phyloP scores from a whole-genome alignment of 2,113 vertebrate genomes.

The Mus spicilegus region DNA sequence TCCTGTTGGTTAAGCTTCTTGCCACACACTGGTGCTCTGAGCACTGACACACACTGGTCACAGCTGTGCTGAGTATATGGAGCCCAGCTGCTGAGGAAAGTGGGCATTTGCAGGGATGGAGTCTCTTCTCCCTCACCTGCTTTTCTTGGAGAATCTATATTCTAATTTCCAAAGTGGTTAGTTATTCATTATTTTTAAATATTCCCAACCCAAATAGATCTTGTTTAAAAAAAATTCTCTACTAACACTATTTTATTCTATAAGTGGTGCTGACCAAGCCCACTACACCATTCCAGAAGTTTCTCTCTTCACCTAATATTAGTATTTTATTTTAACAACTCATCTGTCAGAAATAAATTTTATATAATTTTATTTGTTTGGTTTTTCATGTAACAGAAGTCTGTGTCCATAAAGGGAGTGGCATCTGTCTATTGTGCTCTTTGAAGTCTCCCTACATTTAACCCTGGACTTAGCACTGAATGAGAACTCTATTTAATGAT shows the following conservation, averaged over 20 bases:
- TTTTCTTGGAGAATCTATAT: background rate
- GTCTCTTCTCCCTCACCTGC: background rate
- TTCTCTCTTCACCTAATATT: background rate
- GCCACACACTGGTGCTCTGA: background rate
- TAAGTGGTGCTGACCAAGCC: background rate
- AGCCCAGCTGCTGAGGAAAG: background rate
- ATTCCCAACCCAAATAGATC: background rate
- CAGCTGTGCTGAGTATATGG: background rate
- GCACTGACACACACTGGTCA: background rate
- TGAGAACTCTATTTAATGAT: background rate
- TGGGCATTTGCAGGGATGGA: background rate
- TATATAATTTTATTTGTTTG: slow-evolving; percentile 18
- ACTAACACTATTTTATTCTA: background rate
- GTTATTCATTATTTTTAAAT: background rate
- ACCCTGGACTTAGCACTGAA: background rate
- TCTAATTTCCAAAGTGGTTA: background rate
- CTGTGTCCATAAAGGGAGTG: background rate
- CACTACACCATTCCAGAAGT: background rate
- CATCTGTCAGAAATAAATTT: background rate
- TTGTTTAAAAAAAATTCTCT: background rate
- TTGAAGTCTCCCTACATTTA: background rate
- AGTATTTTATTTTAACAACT: background rate
- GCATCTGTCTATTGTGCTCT: background rate
- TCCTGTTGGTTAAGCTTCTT: background rate
- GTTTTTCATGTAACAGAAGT: background rate